Percentiles rank a stretch among this genome's conserved stretches.
Conservation (phyloP, 37 sponge, comb jelly and placozoan species). For the Chondrilla cf. caribensis region DNA sequence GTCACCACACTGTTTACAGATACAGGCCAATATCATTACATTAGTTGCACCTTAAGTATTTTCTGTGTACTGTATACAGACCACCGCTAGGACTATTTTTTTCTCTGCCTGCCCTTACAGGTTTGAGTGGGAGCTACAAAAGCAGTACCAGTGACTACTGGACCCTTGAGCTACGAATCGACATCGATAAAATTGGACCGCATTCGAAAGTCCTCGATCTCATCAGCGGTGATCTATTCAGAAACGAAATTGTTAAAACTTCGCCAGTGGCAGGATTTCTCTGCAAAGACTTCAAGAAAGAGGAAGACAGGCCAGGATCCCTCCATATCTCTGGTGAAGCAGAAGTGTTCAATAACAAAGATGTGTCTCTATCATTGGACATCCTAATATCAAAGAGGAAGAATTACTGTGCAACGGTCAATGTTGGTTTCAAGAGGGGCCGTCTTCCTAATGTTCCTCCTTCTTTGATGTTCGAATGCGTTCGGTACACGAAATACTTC, state of each 20-base stretch:
- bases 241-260: neutral
- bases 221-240: conserved; percentile 18
- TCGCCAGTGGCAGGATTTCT: neutral
- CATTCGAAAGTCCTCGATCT: neutral
- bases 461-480: neutral
- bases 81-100: no score
- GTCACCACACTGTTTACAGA: no score
- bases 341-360: neutral
- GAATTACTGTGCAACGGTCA: neutral
- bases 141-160: neutral
- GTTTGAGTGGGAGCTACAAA: neutral
- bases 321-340: neutral
- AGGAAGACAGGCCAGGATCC: neutral
- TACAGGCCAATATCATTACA: no score
- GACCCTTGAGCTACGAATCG: conserved; percentile 12
- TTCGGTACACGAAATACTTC: neutral
- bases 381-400: neutral
- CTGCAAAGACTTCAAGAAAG: neutral
- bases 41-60: no score
- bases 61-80: no score
- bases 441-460: neutral
- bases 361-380: neutral
- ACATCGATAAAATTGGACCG: neutral
- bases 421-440: neutral
- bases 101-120: no score